Conservation (phyloP, 2,797 vertebrate species). For the Oceanodroma leucorhoa region DNA sequence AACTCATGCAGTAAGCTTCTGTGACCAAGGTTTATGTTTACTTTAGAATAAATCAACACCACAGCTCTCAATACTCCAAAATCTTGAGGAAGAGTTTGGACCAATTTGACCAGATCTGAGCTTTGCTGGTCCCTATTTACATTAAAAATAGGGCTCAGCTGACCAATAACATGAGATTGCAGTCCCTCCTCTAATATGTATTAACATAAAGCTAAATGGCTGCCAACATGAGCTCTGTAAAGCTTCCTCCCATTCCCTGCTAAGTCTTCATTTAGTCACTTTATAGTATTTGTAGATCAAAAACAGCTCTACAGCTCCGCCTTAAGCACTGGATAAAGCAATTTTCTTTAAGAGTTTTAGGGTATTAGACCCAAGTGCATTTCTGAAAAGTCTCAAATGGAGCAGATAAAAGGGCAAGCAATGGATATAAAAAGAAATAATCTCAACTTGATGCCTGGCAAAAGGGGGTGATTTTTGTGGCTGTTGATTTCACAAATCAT, state of each 20-base stretch:
- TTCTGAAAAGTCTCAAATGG: slow-evolving; percentile 7
- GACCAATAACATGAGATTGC: neutral
- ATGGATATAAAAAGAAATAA: slow-evolving; percentile 9
- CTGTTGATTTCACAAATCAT: slow-evolving; percentile 69
- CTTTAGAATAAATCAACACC: neutral
- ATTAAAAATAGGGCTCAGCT: neutral
- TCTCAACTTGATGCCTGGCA: slow-evolving; percentile 32
- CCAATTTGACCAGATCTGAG: neutral
- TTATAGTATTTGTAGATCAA: slow-evolving; percentile 12
- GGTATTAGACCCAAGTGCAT: slow-evolving; percentile 25
- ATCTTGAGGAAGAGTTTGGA: neutral
- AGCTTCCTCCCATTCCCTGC: neutral
- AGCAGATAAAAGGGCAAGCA: slow-evolving; percentile 26
- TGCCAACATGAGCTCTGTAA: neutral
- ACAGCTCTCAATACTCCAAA: neutral
- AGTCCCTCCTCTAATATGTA: neutral
- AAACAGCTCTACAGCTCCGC: neutral
- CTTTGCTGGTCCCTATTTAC: neutral
- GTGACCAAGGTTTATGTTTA: neutral
- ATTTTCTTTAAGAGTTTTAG: slow-evolving; percentile 31
- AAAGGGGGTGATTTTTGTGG: slow-evolving; percentile 1
- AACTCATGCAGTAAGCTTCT: neutral
- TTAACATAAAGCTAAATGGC: neutral
- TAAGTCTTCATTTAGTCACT: slow-evolving; percentile 21
- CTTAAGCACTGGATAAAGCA: slow-evolving; percentile 16